These are phyloP conservation scores for Mellivora capensis DNA, from an alignment of 2,113 vertebrate species.

Conservation along the genomic window DNA sequence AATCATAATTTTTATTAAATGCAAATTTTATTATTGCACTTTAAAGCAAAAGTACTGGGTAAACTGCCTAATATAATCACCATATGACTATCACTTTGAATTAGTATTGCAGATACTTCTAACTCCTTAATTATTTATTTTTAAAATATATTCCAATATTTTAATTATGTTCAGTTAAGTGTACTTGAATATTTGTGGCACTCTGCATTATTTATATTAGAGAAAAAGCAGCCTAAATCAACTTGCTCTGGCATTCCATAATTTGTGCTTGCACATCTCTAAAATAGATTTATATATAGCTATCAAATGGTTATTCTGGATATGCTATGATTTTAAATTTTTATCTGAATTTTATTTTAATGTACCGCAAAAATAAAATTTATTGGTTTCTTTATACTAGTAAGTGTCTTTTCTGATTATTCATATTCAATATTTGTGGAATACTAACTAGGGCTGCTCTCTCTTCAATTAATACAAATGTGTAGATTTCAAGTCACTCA, in stretches of 20 bases:
- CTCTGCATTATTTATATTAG: constrained; percentile 79
- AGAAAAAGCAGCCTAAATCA: constrained; percentile 76
- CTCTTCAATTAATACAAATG: constrained; percentile 52
- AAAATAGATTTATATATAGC: constrained; percentile 77
- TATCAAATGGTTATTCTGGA: constrained; percentile 74
- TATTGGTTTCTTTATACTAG: constrained; percentile 71
- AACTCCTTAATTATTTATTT: constrained; percentile 80
- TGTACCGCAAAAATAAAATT: constrained; percentile 73
- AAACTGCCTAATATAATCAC: constrained; percentile 72
- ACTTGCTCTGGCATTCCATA: constrained; percentile 71
- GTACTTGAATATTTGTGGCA: constrained; percentile 77
- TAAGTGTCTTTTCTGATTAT: constrained; percentile 64
- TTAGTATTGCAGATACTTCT: constrained; percentile 76
- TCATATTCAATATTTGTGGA: constrained; percentile 73
- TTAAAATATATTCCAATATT: constrained; percentile 81
- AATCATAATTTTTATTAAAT: constrained; percentile 77
- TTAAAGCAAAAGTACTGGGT: constrained; percentile 68
- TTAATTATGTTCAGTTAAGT: constrained; percentile 80
- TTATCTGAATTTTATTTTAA: constrained; percentile 79
- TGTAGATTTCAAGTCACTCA: neutral
- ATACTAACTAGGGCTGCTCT: constrained; percentile 62
- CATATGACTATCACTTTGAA: constrained; percentile 75
- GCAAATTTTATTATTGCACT: constrained; percentile 75
- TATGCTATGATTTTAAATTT: constrained; percentile 76
- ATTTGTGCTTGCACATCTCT: constrained; percentile 72